Conservation (phyloP, 2,797 vertebrate species). For the Spinus pinus region DNA sequence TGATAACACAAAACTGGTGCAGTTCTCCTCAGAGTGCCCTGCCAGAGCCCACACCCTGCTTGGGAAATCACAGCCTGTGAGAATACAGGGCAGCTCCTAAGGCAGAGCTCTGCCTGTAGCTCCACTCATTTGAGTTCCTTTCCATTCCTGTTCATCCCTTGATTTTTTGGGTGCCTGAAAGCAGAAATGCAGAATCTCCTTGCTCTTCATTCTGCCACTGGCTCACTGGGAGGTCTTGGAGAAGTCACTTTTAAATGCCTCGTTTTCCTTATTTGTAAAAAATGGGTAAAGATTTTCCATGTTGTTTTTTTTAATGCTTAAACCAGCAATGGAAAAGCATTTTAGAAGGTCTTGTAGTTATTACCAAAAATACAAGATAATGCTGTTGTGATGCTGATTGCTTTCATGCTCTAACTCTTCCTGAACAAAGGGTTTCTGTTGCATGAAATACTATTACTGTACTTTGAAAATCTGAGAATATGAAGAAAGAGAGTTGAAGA, state of each 20-base stretch:
- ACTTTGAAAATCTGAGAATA: background rate
- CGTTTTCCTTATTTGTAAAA: background rate
- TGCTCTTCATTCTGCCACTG: background rate
- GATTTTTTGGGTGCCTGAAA: background rate
- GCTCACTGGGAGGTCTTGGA: background rate
- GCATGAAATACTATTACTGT: background rate
- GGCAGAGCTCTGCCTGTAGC: background rate
- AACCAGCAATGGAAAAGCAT: background rate
- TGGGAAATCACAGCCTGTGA: background rate
- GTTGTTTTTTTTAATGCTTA: background rate
- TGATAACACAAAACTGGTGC: background rate
- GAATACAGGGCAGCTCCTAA: background rate
- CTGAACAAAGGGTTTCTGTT: background rate
- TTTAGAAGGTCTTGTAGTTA: background rate
- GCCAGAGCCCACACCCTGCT: background rate
- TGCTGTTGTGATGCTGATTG: background rate
- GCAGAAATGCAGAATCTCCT: background rate
- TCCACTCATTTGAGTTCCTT: background rate
- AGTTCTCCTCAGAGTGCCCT: background rate
- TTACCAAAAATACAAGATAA: background rate
- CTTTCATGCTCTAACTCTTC: background rate
- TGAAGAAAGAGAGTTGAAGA: background rate
- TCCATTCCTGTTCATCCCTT: background rate
- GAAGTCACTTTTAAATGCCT: background rate
- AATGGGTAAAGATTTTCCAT: background rate